Percentiles rank a stretch among this genome's conserved stretches.
Evolutionary conservation across 2,888 invertebrate species (phyloP).

Genomic region (Protophormia terraenovae): DNA sequence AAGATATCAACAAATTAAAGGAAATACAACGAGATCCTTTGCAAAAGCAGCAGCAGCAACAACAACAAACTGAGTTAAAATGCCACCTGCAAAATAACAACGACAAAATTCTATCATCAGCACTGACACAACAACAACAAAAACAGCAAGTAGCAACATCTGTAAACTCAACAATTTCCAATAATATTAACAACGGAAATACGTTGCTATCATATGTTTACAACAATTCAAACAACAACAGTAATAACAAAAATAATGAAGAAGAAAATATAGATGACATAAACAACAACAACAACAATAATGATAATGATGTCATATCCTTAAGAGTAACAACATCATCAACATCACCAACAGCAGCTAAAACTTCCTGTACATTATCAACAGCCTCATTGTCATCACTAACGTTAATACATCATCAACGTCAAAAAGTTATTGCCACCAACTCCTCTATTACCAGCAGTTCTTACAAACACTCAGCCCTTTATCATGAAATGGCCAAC

Average conservation of each 20-base stretch:
- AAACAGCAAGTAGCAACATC: not conserved
- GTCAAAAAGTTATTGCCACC: conserved; percentile 59
- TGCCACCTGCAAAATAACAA: conserved; percentile 59
- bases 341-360: conserved; percentile 20
- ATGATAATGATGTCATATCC: conserved; percentile 20
- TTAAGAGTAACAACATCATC: conserved; percentile 13
- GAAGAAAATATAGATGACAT: not conserved
- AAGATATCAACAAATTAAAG: conserved; percentile 68
- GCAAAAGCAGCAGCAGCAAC: conserved; percentile 42
- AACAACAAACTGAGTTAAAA: conserved; percentile 33
- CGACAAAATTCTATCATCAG: conserved; percentile 19
- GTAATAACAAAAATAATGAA: conserved; percentile 10
- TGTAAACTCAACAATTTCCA: conserved; percentile 24
- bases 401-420: conserved; percentile 58
- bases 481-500: conserved; percentile 28
- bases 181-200: conserved; percentile 46
- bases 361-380: conserved; percentile 12
- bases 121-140: not conserved
- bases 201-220: conserved; percentile 36
- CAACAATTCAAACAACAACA: conserved; percentile 14
- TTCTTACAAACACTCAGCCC: conserved; percentile 39
- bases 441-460: conserved; percentile 20
- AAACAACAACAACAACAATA: too few species aligned
- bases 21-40: conserved; percentile 76
- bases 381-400: conserved; percentile 41